Evolutionary conservation across 2,797 vertebrate genomes (phyloP).

Genomic region (Intellagama lesueurii): DNA sequence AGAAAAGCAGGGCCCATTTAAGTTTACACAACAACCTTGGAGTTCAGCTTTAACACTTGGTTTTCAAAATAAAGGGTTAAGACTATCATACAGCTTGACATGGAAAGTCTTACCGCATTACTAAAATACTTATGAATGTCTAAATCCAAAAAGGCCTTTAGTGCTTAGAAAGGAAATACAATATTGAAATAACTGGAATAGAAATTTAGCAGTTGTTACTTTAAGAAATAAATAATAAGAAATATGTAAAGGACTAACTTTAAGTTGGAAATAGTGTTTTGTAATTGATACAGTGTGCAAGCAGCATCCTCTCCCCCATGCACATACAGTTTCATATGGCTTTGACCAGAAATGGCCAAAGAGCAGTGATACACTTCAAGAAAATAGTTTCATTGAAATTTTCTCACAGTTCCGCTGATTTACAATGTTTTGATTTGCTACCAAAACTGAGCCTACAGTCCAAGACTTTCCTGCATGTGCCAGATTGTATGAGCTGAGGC

Average conservation of each 20-base stretch:
- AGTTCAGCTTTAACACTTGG: neutral
- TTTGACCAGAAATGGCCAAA: no score
- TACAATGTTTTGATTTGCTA: no score
- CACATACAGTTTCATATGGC: no score
- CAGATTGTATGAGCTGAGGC: no score
- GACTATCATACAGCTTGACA: neutral
- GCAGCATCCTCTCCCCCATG: no score
- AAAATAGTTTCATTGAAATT: no score
- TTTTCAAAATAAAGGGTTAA: neutral
- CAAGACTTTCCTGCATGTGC: no score
- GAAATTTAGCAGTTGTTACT: neutral
- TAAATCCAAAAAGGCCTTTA: neutral
- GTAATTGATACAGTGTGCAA: no score
- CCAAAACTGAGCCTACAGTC: no score
- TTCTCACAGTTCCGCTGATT: no score
- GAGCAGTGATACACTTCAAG: no score
- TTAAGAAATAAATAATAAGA: neutral
- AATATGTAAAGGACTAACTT: neutral
- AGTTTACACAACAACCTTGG: neutral
- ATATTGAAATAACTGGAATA: neutral
- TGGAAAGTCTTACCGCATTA: neutral
- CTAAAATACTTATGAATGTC: neutral
- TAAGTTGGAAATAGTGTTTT: neutral
- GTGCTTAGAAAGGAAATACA: neutral
- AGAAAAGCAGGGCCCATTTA: constrained; percentile 19